A percentile compares a stretch with the other conserved stretches of the same genome.
Evolutionary conservation across 64 coral and sea anemone species (phyloP).

Genomic region (Anthopleura sola): DNA sequence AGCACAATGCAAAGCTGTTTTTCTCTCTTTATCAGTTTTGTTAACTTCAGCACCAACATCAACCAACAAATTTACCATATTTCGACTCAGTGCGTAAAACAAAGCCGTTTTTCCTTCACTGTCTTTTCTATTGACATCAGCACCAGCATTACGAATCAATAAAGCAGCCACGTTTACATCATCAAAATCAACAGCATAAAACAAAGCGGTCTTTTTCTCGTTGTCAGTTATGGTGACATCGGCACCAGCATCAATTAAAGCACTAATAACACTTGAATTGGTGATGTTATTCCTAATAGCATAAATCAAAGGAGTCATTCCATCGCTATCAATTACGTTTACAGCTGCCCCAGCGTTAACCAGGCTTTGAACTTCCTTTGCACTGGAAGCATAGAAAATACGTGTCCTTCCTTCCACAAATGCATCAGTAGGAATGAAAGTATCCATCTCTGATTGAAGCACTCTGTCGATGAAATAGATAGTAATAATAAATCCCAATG

Average conservation of each 20-base stretch:
- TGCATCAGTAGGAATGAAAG: no score
- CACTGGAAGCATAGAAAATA: neutral
- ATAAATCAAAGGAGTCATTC: neutral
- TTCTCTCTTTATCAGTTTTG: neutral
- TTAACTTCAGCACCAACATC: neutral
- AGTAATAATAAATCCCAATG: no score
- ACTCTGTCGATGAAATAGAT: no score
- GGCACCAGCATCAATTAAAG: neutral
- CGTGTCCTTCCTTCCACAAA: neutral
- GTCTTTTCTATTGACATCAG: neutral
- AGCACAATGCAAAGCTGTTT: neutral
- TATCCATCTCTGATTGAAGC: no score
- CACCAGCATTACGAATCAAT: neutral
- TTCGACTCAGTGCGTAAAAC: neutral
- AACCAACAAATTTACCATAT: neutral
- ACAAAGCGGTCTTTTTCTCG: neutral
- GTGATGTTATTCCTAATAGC: neutral
- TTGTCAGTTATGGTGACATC: neutral
- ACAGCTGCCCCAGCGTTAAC: neutral
- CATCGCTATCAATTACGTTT: neutral
- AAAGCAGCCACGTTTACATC: neutral
- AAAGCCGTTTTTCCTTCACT: neutral
- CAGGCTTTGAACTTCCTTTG: neutral
- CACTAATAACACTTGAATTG: neutral
- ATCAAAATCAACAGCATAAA: neutral